Percentiles rank a stretch among this genome's conserved stretches.
Conservation (phyloP, 2,888 invertebrate genomes). For the Masnerella sp. region DNA sequence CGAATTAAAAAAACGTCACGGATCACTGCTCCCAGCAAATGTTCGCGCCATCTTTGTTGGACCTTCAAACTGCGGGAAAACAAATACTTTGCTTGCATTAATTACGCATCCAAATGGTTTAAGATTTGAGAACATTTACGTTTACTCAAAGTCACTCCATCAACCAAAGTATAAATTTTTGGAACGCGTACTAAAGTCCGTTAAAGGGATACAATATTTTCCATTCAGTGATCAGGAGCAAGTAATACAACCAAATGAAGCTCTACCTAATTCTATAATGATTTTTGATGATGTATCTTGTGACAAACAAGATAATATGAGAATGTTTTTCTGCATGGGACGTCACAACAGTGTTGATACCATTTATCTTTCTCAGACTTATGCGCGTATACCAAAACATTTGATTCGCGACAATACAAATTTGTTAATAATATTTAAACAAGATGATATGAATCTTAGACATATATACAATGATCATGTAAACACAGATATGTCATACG, state of each 20-base stretch:
- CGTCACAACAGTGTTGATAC: conserved; percentile 65
- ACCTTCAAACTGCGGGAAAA: background rate
- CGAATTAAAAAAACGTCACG: background rate
- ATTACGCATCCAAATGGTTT: too few relatives aligned
- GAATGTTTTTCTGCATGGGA: conserved; percentile 60
- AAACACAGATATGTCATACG: background rate
- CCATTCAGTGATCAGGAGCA: conserved; percentile 32
- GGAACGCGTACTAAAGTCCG: conserved; percentile 45
- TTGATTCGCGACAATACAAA: conserved; percentile 36
- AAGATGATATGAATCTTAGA: background rate
- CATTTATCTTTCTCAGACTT: conserved; percentile 66
- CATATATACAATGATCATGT: background rate
- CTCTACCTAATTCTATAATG: conserved; percentile 63
- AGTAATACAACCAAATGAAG: conserved; percentile 16
- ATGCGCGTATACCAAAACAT: conserved; percentile 44
- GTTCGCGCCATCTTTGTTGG: background rate
- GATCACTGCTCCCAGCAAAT: background rate
- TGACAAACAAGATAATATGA: conserved; percentile 58
- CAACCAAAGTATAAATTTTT: conserved; percentile 66
- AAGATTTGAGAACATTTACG: conserved; percentile 74
- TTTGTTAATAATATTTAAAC: conserved; percentile 5
- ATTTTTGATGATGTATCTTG: conserved; percentile 76
- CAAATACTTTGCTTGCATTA: background rate
- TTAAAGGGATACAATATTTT: conserved; percentile 52
- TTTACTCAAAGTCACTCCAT: conserved; percentile 63